Base-by-base conservation (phyloP, 2,888 invertebrate genomes). In the Tachina lurida region DNA sequence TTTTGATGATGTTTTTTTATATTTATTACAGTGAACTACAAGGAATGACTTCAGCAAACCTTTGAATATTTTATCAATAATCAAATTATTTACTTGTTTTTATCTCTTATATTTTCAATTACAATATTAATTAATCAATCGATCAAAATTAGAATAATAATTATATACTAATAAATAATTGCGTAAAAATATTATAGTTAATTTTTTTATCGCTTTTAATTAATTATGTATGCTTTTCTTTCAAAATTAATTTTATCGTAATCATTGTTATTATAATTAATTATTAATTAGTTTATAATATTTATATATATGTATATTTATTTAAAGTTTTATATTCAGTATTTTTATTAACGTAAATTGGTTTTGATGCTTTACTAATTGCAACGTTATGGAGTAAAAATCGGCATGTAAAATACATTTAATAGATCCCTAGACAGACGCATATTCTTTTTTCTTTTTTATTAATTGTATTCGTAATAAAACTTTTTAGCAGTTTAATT, bases 1-100 rank as follows among this genome's bases (percentile, higher is more conserved):
- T 65, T 79, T 49, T 78, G n/a, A 65, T 67, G 22, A 60, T 63
- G 31, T 65, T 49, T 73, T n/a, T 78, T 75, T 81, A n/a, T 88
- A 89, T 89, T 90, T 89, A 89, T 90, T 90, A 90, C 89, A 90
- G 90, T 90, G 91, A 90, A 88, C 90, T 91, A 89, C 88, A 91
- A 90, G 91, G 91, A 91, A 91, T 91, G 91, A 89, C 89, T 89
- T 88, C 88, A 90, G 89, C 89, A 90, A 89, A 89, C 88, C 89
- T 88, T 90, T 89, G 88, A 88, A 90, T 88, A 89, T 70, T 88
- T 74, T 89, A 89, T 88, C 88, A 89, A 90, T 89, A 71, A 77
- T 77, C 63, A 83, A 76, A 71, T 76, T 63, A 70, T 70, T 81
- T 68, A 68, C 68, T 71, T 63, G 45, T 52, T 52, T 62, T 52